These are phyloP conservation scores for Clivina fossor DNA, from an alignment of 2,888 invertebrate genomes.

Conservation along the genomic window DNA sequence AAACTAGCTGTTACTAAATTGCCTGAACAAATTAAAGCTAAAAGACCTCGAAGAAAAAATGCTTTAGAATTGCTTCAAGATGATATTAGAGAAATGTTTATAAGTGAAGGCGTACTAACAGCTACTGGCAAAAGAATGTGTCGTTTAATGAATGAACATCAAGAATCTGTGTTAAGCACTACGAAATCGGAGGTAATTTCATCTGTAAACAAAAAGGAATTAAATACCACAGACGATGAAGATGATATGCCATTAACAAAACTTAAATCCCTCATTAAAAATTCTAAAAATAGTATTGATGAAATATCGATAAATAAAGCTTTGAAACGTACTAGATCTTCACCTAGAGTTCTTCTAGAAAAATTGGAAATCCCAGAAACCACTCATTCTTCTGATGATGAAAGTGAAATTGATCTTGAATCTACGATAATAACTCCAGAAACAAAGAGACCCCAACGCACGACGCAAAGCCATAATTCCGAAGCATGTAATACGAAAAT, in stretches of 20 bases:
- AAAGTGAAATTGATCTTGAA: no score
- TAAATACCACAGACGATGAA: conserved; percentile 32
- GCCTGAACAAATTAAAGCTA: neutral
- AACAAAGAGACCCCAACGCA: no score
- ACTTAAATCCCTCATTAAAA: no score
- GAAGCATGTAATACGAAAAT: no score
- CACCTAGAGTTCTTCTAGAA: conserved; percentile 32
- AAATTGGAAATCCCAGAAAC: conserved; percentile 20
- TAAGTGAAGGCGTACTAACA: conserved; percentile 63
- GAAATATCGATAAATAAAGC: neutral
- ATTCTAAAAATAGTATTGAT: no score
- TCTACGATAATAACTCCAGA: no score
- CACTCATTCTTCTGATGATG: no score
- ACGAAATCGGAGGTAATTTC: neutral
- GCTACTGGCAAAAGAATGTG: conserved; percentile 68
- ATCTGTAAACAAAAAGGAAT: neutral
- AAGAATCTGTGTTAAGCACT: conserved; percentile 47
- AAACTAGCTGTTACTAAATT: no score
- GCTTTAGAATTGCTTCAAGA: conserved; percentile 68
- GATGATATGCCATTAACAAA: conserved; percentile 37
- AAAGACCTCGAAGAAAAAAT: conserved; percentile 47
- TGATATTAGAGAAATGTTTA: conserved; percentile 71
- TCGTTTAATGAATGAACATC: conserved; percentile 59
- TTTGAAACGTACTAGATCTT: conserved; percentile 2
- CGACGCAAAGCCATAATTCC: no score